Conservation (phyloP, 53 echinoderm and acorn worm species). For the Pentamera pediparva region DNA sequence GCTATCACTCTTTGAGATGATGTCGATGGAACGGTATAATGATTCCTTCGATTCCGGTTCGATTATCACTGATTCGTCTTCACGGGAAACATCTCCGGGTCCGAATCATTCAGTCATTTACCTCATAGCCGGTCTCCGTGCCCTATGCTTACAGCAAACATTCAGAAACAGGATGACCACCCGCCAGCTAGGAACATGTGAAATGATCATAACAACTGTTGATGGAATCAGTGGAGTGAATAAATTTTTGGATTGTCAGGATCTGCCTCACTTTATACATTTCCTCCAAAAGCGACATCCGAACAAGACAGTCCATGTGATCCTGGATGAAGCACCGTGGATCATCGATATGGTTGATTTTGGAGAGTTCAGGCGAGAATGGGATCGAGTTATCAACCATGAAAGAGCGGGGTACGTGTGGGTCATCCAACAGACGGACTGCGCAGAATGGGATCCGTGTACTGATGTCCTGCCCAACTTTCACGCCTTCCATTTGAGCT, state of each 20-base stretch:
- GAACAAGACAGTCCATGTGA: not conserved
- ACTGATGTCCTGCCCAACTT: not conserved
- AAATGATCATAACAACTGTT: too few species aligned
- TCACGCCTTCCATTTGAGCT: not conserved
- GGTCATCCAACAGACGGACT: conserved; percentile 4
- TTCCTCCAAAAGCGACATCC: not conserved
- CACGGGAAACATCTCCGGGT: too few species aligned
- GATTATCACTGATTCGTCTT: too few species aligned
- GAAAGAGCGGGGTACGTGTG: conserved; percentile 1
- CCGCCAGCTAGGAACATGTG: too few species aligned
- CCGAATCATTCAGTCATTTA: too few species aligned
- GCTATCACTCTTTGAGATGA: too few species aligned
- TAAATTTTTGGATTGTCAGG: not conserved
- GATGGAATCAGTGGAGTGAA: too few species aligned
- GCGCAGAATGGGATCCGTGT: not conserved
- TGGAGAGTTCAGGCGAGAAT: not conserved
- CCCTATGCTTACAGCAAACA: too few species aligned
- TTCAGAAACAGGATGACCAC: too few species aligned
- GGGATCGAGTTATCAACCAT: not conserved
- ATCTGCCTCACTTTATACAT: not conserved
- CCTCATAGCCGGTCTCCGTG: too few species aligned
- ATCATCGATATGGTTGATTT: not conserved
- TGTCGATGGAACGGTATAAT: too few species aligned
- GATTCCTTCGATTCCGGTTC: too few species aligned
- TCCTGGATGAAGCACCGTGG: not conserved